These are phyloP conservation scores for Trachelus tabidus DNA, from an alignment of 2,888 invertebrate species.

Conservation along the genomic window DNA sequence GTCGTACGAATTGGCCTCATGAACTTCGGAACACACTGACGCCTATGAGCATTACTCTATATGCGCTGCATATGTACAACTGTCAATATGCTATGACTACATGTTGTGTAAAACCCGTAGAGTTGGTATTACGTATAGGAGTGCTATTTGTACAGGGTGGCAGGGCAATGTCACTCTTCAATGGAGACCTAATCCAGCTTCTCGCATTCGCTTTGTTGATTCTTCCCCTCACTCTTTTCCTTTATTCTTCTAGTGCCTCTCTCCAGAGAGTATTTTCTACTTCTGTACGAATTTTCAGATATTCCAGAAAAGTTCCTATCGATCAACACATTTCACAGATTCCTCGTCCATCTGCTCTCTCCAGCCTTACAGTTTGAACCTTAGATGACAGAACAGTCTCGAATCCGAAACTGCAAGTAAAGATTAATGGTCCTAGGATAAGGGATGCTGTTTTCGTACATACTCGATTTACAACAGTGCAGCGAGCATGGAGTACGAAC, in stretches of 20 bases:
- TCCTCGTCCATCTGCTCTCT: no score
- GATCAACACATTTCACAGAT: neutral
- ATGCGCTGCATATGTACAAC: neutral
- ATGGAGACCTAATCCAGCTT: neutral
- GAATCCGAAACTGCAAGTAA: neutral
- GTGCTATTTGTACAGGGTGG: neutral
- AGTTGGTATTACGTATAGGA: neutral
- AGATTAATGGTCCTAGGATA: neutral
- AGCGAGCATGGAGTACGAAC: neutral
- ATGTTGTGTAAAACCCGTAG: neutral
- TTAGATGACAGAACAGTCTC: neutral
- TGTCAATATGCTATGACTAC: neutral
- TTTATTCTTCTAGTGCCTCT: neutral
- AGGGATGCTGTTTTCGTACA: neutral
- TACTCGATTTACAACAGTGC: neutral
- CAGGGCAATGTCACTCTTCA: neutral
- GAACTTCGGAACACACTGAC: neutral
- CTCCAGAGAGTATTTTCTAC: neutral
- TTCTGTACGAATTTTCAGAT: neutral
- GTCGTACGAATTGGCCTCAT: neutral
- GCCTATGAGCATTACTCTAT: neutral
- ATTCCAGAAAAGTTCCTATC: neutral
- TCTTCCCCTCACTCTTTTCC: neutral
- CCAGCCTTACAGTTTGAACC: neutral
- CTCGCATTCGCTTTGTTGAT: neutral